Base-by-base conservation (phyloP, 2,888 invertebrate genomes). In the Dasypolia templi region DNA sequence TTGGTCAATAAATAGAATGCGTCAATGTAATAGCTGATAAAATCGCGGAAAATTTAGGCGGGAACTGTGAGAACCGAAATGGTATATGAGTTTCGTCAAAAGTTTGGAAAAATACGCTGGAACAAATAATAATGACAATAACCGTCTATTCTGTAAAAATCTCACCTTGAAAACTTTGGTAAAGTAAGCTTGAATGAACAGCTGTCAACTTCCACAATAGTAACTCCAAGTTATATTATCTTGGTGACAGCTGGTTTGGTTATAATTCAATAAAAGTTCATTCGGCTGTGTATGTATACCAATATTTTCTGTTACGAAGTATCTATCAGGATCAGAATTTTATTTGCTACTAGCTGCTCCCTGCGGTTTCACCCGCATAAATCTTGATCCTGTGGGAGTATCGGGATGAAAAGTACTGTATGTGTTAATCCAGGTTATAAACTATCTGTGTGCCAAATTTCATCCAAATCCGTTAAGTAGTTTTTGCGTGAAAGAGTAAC, bases 1-100 rank as follows among this genome's bases (percentile, higher is more conserved):
- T 82, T 68, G 39, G 0, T 56, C 46, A 62, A 70, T 14, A 81
- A 82, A 82, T 69, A 82, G 44, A 73, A 39, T 14, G 29, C 55
- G 58, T 55, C 42, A 26, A 32, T 68, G 19, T 66, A 72, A 55
- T 29, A 62, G 29, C 65, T 63, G 65, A 53, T 68, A 46, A 26
- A 42, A 35, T 35, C 17, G 35, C 17, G 62, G 65, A 69, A 46
- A 22, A 3, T 55, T 77, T 81, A 39, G 79, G 66, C 26, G 71
- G 32, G 14, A 26, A 39, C 39, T 19, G 19, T 44, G 32, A 35
- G 17, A 26, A 22, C 22, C 1, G 42, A 44, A 5, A 53, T 53
- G 35, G 66, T 53, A 75, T 80, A 75, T 63, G 61, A 66, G 56
- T 19, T 14, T 12, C 7, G 32, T 49, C 49, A 49, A 42, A 77